These are phyloP conservation scores for Brachynemurus nebulosus DNA, from an alignment of 2,888 invertebrate species.

Conservation along the genomic window DNA sequence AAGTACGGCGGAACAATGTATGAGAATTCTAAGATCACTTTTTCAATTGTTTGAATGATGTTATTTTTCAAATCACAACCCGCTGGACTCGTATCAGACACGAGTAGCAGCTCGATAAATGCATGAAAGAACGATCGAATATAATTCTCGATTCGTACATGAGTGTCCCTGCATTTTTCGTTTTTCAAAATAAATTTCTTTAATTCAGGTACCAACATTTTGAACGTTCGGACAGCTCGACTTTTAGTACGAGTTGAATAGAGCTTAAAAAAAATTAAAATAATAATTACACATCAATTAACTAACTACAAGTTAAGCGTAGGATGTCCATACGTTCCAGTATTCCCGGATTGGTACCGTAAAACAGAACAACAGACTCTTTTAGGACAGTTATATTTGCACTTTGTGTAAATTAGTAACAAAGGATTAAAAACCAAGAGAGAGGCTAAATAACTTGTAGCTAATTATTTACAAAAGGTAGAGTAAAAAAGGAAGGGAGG, in stretches of 20 bases:
- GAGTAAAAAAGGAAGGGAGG: too few relatives aligned
- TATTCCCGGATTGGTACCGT: too few relatives aligned
- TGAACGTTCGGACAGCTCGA: not conserved
- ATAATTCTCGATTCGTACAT: not conserved
- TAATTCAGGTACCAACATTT: not conserved
- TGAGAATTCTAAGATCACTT: not conserved
- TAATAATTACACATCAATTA: not conserved
- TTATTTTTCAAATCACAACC: not conserved
- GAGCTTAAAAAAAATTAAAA: not conserved
- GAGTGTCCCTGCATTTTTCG: not conserved
- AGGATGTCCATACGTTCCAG: too few relatives aligned
- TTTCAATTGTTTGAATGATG: not conserved
- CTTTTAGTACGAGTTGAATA: not conserved
- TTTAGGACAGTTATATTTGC: too few relatives aligned
- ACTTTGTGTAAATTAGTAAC: too few relatives aligned
- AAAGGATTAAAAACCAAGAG: too few relatives aligned
- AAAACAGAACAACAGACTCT: too few relatives aligned
- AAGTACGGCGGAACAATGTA: constrained; percentile 1
- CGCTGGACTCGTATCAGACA: not conserved
- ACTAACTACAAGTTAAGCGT: too few relatives aligned
- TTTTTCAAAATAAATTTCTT: not conserved
- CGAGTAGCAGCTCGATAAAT: not conserved
- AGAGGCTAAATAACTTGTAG: too few relatives aligned
- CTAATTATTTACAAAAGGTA: too few relatives aligned
- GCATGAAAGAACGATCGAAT: not conserved